Evolutionary conservation across 2,113 vertebrate genomes (phyloP).

Genomic region (Eurystomus gularis): DNA sequence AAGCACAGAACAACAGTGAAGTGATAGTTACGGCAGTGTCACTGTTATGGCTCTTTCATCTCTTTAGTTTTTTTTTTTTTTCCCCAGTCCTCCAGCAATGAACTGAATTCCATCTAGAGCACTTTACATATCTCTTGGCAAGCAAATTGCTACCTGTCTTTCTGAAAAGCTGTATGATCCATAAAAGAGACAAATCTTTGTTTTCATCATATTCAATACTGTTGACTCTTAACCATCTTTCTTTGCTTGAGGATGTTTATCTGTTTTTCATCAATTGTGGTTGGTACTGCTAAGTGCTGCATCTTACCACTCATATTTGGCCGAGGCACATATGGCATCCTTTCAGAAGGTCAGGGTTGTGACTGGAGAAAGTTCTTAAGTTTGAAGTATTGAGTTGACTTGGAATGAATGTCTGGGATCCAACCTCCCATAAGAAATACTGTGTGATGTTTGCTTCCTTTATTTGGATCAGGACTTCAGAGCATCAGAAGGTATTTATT

Average conservation of each 20-base stretch:
- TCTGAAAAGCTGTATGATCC: not conserved
- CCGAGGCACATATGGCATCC: not conserved
- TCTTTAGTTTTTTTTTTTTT: not conserved
- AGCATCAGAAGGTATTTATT: not conserved
- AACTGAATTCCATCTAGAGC: not conserved
- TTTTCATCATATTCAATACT: not conserved
- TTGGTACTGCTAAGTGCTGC: not conserved
- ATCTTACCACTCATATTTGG: not conserved
- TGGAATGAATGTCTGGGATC: not conserved
- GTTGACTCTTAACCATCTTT: not conserved
- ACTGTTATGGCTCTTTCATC: not conserved
- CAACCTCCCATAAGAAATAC: not conserved
- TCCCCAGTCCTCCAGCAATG: not conserved
- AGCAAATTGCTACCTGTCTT: constrained; percentile 1
- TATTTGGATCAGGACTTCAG: not conserved
- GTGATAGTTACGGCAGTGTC: not conserved
- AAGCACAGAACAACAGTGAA: not conserved
- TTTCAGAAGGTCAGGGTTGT: not conserved
- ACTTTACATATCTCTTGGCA: not conserved
- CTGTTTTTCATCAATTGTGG: not conserved
- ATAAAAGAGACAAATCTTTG: not conserved
- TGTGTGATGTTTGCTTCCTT: not conserved
- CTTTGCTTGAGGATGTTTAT: not conserved
- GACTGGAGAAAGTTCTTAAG: not conserved
- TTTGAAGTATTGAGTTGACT: not conserved